Conservation (phyloP, 2,888 invertebrate genomes). For the Drosophila lutescens region DNA sequence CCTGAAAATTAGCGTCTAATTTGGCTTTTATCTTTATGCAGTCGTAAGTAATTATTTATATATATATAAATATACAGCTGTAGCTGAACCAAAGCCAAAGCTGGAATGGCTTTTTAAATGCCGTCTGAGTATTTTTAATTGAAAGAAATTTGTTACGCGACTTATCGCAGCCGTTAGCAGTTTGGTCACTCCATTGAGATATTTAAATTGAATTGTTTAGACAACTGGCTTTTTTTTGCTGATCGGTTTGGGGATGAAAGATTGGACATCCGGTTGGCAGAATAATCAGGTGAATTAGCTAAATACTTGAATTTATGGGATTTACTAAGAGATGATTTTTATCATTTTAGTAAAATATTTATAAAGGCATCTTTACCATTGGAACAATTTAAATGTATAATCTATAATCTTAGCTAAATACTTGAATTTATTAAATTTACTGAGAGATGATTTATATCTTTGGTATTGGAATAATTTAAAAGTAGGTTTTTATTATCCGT, state of each 20-base stretch:
- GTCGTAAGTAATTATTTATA: conserved; percentile 70
- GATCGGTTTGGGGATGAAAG: background rate
- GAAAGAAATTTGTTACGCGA: conserved; percentile 60
- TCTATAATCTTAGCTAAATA: no score
- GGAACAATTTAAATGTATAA: no score
- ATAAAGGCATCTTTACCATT: no score
- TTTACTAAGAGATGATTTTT: no score
- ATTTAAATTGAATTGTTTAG: conserved; percentile 41
- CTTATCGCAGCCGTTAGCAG: conserved; percentile 55
- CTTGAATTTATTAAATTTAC: no score
- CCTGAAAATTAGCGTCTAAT: conserved; percentile 75
- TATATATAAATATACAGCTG: conserved; percentile 29
- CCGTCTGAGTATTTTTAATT: conserved; percentile 48
- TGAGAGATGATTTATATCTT: no score
- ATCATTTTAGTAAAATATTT: no score
- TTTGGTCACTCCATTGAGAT: conserved; percentile 52
- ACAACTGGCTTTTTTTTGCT: background rate
- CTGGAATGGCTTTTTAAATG: conserved; percentile 67
- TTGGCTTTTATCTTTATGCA: conserved; percentile 77
- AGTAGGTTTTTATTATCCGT: no score
- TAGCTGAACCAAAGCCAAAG: conserved; percentile 19
- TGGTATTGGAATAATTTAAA: no score
- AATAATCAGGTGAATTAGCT: background rate
- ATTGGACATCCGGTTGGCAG: conserved; percentile 23
- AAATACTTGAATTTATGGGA: no score